Conservation (phyloP, 2,888 invertebrate species). For the Sabellastarte sp. region DNA sequence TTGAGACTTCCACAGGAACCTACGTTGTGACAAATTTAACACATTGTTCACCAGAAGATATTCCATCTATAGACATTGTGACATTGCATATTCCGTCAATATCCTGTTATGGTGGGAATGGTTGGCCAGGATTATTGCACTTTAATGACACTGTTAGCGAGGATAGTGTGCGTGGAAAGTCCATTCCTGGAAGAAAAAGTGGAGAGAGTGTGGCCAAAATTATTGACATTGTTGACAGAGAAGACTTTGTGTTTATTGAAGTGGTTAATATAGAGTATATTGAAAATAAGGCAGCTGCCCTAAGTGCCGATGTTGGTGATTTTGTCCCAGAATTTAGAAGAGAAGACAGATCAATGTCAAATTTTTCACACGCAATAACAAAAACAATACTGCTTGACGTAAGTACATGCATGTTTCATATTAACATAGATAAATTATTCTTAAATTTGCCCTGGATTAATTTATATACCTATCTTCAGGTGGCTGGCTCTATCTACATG, state of each 20-base stretch:
- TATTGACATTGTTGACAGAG: background rate
- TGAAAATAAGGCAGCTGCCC: too few species aligned
- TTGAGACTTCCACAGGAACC: background rate
- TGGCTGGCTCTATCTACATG: too few species aligned
- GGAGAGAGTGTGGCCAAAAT: background rate
- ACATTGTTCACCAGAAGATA: background rate
- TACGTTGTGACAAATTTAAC: background rate
- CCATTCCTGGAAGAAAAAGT: background rate
- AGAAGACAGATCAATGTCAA: too few species aligned
- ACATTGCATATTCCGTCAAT: background rate
- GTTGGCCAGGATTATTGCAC: conserved; percentile 3
- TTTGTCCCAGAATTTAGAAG: too few species aligned
- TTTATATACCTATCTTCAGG: too few species aligned
- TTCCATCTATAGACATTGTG: background rate
- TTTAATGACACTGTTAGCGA: background rate
- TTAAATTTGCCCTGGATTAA: too few species aligned
- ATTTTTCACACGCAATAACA: too few species aligned
- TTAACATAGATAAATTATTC: too few species aligned
- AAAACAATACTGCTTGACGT: too few species aligned
- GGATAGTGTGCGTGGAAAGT: background rate
- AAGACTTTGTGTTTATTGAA: background rate
- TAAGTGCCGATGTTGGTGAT: too few species aligned
- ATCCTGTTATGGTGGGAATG: conserved; percentile 2
- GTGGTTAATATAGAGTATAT: too few species aligned
- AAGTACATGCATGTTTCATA: too few species aligned